These are phyloP conservation scores for Galerucella nymphaeae DNA, from an alignment of 2,888 invertebrate species.

Conservation along the genomic window DNA sequence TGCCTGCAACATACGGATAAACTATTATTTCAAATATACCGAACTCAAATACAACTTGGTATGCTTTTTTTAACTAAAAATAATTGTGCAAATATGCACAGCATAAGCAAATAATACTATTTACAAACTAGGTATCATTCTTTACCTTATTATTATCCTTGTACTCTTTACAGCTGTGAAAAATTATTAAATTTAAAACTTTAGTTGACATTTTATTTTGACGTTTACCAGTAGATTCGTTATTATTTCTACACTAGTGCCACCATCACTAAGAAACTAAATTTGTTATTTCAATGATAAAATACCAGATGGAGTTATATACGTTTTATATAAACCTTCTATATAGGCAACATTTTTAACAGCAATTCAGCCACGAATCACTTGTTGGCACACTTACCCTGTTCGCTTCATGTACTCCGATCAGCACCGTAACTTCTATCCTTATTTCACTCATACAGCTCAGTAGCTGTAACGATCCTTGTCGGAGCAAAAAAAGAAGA, in stretches of 20 bases:
- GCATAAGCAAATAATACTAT: too few species aligned
- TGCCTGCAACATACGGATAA: too few species aligned
- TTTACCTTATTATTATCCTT: too few species aligned
- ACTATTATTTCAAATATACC: too few species aligned
- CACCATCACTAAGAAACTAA: neutral
- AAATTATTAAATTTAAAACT: too few species aligned
- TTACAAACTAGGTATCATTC: too few species aligned
- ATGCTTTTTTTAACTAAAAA: too few species aligned
- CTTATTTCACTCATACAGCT: neutral
- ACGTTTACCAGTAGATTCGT: neutral
- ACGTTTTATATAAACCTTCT: neutral
- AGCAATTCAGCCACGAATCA: slow-evolving; percentile 4
- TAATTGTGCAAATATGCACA: too few species aligned
- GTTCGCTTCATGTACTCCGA: neutral
- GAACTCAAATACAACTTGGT: too few species aligned
- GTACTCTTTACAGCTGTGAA: too few species aligned
- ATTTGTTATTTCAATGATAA: neutral
- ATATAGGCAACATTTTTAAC: slow-evolving; percentile 1
- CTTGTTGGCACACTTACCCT: neutral
- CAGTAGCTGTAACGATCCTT: neutral
- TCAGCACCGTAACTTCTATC: neutral
- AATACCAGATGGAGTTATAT: too few species aligned
- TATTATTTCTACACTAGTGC: neutral
- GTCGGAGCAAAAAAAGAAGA: neutral
- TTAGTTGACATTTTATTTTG: too few species aligned